Evolutionary conservation across 2,113 vertebrate species (phyloP), one percentile per base, ranked within the genome.

Genomic region (Sorex araneus): DNA sequence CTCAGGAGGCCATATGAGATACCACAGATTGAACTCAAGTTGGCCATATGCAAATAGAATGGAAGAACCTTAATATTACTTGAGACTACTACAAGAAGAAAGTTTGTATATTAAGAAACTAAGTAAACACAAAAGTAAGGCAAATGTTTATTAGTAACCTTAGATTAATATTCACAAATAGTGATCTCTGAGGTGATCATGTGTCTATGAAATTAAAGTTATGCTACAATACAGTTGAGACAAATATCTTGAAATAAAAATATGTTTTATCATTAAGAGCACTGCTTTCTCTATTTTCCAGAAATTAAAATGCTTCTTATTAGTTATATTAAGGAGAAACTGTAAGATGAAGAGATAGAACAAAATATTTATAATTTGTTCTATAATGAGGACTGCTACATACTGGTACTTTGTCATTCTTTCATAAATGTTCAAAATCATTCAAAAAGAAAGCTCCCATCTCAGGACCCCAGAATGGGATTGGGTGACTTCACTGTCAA

Each of bases 91-190:
- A 66, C 45, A 67, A 90, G 15, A 70, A 87, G 8, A 9, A 70
- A 79, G 15, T 67, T 15, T 10, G 15, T 67, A 76, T 12, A 83
- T 80, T 90, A 78, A 3, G 27, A 82, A 94, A 88, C 43, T 67
- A 50, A 91, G 1, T 74, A 84, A 89, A 82, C 5, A 90, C 13
- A 87, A 28, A 50, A 91, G 91, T 1, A 93, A 85, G 36, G n/a
- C 8, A 75, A 93, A 57, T 95, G 40, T 63, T 27, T 88, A 30
- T 77, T 47, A 79, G 43, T 50, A 90, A 54, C 15, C 23, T 60
- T 1, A 64, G 9, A 95, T 57, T 77, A 63, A 87, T 50, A 28
- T 28, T 94, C n/a, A 25, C 64, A 89, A 74, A 74, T 11, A 18
- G 25, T 40, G 18, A 4, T 45, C 34, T 78, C 19, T 75, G 67